phyloP scores from a whole-genome alignment of 2,888 invertebrate genomes.

The Caenorhabditis sp. region DNA sequence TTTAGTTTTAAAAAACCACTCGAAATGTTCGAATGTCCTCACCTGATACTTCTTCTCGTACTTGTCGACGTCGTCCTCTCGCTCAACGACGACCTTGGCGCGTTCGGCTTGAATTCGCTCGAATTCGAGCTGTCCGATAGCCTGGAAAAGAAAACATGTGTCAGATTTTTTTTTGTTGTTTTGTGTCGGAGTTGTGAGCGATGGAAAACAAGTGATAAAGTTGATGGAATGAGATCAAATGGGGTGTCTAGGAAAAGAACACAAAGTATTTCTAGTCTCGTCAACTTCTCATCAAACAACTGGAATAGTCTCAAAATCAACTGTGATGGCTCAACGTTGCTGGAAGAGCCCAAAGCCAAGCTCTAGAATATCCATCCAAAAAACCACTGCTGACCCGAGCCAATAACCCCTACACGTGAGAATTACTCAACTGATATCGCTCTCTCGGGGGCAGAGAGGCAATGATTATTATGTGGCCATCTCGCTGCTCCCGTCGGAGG shows the following conservation, averaged over 20 bases:
- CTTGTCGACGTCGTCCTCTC: conserved; percentile 60
- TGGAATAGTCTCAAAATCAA: too few relatives aligned
- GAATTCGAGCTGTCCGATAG: conserved; percentile 55
- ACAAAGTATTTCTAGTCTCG: not conserved
- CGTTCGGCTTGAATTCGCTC: conserved; percentile 53
- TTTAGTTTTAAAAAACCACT: not conserved
- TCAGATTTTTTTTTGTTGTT: too few relatives aligned
- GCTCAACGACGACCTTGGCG: conserved; percentile 34
- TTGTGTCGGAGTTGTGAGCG: too few relatives aligned
- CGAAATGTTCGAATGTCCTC: not conserved
- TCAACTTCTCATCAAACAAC: not conserved
- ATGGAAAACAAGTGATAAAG: conserved; percentile 47
- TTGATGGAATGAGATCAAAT: conserved; percentile 11
- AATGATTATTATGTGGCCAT: conserved; percentile 43
- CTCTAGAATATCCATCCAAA: too few relatives aligned
- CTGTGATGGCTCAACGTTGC: too few relatives aligned
- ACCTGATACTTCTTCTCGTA: conserved; percentile 65
- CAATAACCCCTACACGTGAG: not conserved
- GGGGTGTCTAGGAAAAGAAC: not conserved
- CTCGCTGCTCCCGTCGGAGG: not conserved
- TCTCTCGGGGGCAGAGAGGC: not conserved
- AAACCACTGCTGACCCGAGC: not conserved
- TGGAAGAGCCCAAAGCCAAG: too few relatives aligned
- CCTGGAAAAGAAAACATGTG: conserved; percentile 40
- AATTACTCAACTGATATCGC: not conserved